A percentile compares a stretch with the other conserved stretches of the same genome.
These are phyloP conservation scores for Yponomeuta evonymella DNA, from an alignment of 2,888 invertebrate species.

Conservation along the genomic window DNA sequence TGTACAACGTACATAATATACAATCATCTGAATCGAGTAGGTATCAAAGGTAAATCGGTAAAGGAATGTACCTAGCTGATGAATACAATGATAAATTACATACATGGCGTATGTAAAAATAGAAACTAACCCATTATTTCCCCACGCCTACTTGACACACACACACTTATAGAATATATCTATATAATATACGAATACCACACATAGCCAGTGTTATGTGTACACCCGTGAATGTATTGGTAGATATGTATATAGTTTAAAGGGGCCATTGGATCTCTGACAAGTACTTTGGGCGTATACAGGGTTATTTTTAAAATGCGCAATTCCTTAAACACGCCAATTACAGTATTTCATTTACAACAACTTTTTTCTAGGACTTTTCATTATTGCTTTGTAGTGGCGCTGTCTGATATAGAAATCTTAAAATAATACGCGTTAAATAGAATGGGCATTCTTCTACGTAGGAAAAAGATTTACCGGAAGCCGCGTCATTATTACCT, in stretches of 20 bases:
- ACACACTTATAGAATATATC: background rate
- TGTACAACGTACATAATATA: too few species aligned
- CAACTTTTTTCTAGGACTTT: too few species aligned
- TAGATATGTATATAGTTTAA: slow-evolving; percentile 9
- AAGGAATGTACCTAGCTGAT: background rate
- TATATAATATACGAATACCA: background rate
- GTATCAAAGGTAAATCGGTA: background rate
- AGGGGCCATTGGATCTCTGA: slow-evolving; percentile 4
- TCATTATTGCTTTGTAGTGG: too few species aligned
- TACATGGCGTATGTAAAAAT: background rate
- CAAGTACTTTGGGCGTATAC: background rate
- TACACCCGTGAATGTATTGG: background rate
- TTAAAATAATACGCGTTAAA: too few species aligned
- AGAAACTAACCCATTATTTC: slow-evolving; percentile 13
- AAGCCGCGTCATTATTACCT: too few species aligned
- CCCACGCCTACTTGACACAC: slow-evolving; percentile 13
- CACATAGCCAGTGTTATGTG: background rate
- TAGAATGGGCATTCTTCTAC: too few species aligned
- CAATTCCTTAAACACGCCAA: too few species aligned
- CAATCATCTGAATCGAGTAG: background rate
- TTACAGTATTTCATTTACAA: too few species aligned
- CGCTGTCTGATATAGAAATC: too few species aligned
- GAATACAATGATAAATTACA: slow-evolving; percentile 12
- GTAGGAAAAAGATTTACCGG: too few species aligned
- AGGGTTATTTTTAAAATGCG: too few species aligned